phyloP scores from a whole-genome alignment of 2,888 invertebrate genomes.

The Tipula unca region DNA sequence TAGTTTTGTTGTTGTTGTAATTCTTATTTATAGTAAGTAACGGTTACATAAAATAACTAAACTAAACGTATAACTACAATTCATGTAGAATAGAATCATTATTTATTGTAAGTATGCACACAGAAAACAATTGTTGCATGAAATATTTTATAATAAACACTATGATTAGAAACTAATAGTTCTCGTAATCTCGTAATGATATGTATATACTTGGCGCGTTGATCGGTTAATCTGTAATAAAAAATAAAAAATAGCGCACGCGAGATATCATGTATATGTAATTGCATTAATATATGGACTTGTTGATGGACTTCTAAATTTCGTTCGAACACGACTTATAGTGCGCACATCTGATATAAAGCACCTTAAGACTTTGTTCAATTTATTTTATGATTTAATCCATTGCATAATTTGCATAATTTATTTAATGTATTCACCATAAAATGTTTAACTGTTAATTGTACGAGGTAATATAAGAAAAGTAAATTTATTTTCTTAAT shows the following conservation, averaged over 20 bases:
- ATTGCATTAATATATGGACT: no score
- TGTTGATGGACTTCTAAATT: background rate
- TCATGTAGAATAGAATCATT: background rate
- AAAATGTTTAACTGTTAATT: background rate
- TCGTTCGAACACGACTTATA: background rate
- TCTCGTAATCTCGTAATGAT: background rate
- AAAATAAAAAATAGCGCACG: background rate
- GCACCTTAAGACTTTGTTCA: background rate
- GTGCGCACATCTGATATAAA: background rate
- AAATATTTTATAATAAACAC: background rate
- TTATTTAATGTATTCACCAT: background rate
- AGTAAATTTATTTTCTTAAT: no score
- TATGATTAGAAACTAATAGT: background rate
- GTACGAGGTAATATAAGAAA: background rate
- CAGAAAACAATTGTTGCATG: background rate
- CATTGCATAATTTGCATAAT: background rate
- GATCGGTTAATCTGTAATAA: background rate
- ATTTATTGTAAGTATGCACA: background rate
- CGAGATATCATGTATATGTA: background rate
- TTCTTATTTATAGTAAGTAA: background rate
- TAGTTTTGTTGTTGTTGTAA: background rate
- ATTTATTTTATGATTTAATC: background rate
- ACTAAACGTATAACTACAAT: background rate
- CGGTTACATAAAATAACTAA: background rate
- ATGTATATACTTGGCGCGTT: background rate